Evolutionary conservation across 1,140 invertebrate species (phyloP).

Genomic region (Listronotus bonariensis): DNA sequence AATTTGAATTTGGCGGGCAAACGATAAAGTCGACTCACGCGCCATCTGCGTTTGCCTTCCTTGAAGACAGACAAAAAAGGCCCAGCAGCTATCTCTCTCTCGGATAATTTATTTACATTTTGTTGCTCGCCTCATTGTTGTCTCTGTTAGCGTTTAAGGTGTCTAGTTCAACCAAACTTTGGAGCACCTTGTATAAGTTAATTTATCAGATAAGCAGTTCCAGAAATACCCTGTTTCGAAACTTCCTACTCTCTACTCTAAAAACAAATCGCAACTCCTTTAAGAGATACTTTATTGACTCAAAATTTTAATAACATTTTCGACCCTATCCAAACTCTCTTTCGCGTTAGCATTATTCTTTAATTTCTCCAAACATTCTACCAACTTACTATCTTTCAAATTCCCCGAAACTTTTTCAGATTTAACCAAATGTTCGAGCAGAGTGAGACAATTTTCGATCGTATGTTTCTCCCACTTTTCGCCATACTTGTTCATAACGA

Average conservation of each 20-base stretch:
- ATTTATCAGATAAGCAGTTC: too few species aligned
- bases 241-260: too few species aligned
- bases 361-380: slow-evolving; percentile 39
- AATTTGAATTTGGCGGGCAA: too few species aligned
- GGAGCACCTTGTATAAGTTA: neutral
- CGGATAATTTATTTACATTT: too few species aligned
- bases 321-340: slow-evolving; percentile 2
- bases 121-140: neutral
- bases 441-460: slow-evolving; percentile 60
- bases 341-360: slow-evolving; percentile 31
- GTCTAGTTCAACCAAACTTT: too few species aligned
- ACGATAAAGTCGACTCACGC: too few species aligned
- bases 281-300: slow-evolving; percentile 8
- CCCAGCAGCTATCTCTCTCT: too few species aligned
- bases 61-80: too few species aligned
- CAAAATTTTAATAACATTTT: slow-evolving; percentile 8
- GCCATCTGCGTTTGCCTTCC: too few species aligned
- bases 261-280: too few species aligned
- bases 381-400: slow-evolving; percentile 42
- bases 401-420: slow-evolving; percentile 37
- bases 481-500: slow-evolving; percentile 65
- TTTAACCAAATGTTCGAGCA: slow-evolving; percentile 46
- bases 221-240: too few species aligned
- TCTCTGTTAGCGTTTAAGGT: too few species aligned
- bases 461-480: slow-evolving; percentile 66